Base-by-base conservation (phyloP, 2,888 invertebrate species). In the Meghimatium bilineatum region DNA sequence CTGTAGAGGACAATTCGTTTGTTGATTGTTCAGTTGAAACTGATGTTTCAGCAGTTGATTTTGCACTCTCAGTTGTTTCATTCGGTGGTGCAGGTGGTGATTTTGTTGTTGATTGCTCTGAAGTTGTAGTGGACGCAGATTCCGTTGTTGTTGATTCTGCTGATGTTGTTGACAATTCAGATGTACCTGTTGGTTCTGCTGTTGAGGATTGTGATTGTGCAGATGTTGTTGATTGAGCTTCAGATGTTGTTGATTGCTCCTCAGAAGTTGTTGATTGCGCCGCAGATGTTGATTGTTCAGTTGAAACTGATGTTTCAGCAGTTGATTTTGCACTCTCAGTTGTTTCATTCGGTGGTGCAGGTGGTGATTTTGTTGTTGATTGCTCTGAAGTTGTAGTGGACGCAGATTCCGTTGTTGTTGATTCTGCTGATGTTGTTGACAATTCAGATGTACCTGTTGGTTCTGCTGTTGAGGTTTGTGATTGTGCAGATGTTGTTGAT, bases 291-390 rank as follows among this genome's bases (percentile, higher is more conserved):
- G 20, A 1, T 20, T 10, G 26, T 66, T 52, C 49, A 23, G 71
- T 80, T 80, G 80, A 44, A n/a, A 44, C 44, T 44, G 6, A 44
- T 10, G 80, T 14, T 26, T 20, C 17, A 29, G 5, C 66, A 52
- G n/a, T 1, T 52, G 80, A 49, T 3, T 69, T 80, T 69, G 80
- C 44, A 36, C 1, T 8, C 14, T 26, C 36, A 29, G 78, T 78
- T 36, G 78, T 78, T 66, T 36, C 34, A 17, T 32, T n/a, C 29
- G 14, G 32, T 17, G 79, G 34, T 67, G 79, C 36, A 67, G 79
- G 32, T 26, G 67, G 14, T 17, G 44, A 26, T 26, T 66, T 66
- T 26, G 79, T 67, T 38, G 79, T 80, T 32, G 79, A n/a, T 49
- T 20, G 23, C 12, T 44, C 44, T 44, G n/a, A 36, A 8, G 14